phyloP scores from a whole-genome alignment of 2,888 invertebrate species.

The Panopea generosa region DNA sequence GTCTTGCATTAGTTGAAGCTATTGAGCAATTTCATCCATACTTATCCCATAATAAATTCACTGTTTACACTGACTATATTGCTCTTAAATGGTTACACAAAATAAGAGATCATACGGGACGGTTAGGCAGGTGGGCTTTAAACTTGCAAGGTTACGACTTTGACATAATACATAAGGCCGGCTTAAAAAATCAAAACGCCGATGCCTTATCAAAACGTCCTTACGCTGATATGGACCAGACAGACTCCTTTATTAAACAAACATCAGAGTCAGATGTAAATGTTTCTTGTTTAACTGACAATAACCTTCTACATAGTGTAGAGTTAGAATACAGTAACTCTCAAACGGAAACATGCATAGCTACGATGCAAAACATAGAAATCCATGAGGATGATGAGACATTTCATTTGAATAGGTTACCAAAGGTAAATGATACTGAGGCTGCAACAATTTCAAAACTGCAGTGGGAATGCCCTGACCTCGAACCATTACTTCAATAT shows the following conservation, averaged over 20 bases:
- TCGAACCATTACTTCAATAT: slow-evolving; percentile 9
- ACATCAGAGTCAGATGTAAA: background rate
- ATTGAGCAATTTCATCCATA: slow-evolving; percentile 58
- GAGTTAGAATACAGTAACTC: too few species aligned
- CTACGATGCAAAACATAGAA: slow-evolving; percentile 17
- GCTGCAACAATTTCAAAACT: slow-evolving; percentile 8
- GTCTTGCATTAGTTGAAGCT: slow-evolving; percentile 61
- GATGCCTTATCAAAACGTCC: slow-evolving; percentile 40
- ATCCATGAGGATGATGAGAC: slow-evolving; percentile 18
- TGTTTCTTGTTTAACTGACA: background rate
- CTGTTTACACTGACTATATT: slow-evolving; percentile 56
- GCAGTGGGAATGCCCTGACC: slow-evolving; percentile 35
- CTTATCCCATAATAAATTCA: slow-evolving; percentile 38
- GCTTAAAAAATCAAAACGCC: slow-evolving; percentile 36
- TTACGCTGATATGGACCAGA: slow-evolving; percentile 4
- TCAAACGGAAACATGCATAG: too few species aligned
- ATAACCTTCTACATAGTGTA: slow-evolving; percentile 11
- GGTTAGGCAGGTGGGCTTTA: slow-evolving; percentile 45
- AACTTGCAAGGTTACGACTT: slow-evolving; percentile 39
- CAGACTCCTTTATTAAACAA: background rate
- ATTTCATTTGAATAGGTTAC: background rate
- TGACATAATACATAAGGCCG: slow-evolving; percentile 39
- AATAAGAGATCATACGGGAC: slow-evolving; percentile 24
- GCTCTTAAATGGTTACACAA: slow-evolving; percentile 40
- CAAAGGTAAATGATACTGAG: background rate